phyloP scores from a whole-genome alignment of 2,113 vertebrate genomes.

The Ptilonorhynchus violaceus region DNA sequence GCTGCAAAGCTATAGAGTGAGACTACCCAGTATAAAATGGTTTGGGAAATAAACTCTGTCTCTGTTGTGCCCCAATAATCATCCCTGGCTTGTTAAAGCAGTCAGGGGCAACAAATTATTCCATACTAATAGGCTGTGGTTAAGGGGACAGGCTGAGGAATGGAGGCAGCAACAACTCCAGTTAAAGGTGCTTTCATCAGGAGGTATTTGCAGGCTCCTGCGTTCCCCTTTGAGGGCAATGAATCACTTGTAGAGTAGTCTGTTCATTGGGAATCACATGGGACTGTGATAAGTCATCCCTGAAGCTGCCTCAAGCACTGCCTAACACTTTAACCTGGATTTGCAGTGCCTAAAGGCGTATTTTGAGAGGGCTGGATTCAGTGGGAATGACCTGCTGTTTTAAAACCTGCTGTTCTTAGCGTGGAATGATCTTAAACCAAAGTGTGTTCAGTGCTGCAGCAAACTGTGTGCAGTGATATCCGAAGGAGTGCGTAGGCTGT shows the following conservation, averaged over 20 bases:
- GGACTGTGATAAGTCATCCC: background rate
- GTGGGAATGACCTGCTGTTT: background rate
- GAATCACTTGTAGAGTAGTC: background rate
- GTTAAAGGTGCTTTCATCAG: background rate
- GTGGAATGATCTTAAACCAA: background rate
- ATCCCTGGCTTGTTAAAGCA: background rate
- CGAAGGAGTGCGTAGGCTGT: fast-evolving
- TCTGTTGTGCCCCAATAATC: background rate
- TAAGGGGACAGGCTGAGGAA: background rate
- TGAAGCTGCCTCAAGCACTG: background rate
- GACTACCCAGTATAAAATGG: background rate
- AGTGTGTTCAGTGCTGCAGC: background rate
- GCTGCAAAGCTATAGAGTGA: background rate
- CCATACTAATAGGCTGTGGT: background rate
- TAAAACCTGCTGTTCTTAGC: background rate
- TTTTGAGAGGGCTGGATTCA: background rate
- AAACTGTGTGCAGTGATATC: background rate
- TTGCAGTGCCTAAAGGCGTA: background rate
- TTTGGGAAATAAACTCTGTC: background rate
- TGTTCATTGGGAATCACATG: background rate
- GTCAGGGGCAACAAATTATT: fast-evolving
- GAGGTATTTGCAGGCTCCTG: background rate
- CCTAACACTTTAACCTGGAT: background rate
- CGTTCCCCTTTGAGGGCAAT: background rate
- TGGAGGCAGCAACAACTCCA: background rate